These are phyloP conservation scores for Crocuta crocuta DNA, from an alignment of 2,113 vertebrate species.

Conservation along the genomic window DNA sequence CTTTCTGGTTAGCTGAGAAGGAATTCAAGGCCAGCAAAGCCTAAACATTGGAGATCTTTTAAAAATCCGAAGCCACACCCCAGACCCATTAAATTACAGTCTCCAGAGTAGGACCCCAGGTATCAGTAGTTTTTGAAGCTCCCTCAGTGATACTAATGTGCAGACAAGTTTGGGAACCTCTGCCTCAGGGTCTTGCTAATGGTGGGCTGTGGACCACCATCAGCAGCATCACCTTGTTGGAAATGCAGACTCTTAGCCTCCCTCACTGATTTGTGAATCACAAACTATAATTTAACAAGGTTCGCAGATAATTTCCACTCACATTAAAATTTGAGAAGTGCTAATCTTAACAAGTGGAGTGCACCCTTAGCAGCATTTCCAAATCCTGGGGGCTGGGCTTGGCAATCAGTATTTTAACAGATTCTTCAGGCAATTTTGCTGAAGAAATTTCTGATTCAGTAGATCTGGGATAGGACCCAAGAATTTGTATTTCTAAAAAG, in stretches of 20 bases:
- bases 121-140: neutral
- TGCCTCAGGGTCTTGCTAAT: neutral
- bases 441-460: neutral
- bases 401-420: neutral
- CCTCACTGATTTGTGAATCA: neutral
- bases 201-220: neutral
- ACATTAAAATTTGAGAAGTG: neutral
- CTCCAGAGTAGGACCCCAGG: neutral
- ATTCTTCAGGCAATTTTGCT: neutral
- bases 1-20: neutral
- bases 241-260: neutral
- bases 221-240: neutral
- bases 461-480: neutral
- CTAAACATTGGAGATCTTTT: neutral
- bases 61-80: neutral
- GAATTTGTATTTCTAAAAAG: neutral
- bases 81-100: neutral
- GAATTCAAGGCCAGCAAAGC: neutral
- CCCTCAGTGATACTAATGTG: neutral
- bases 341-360: too few relatives aligned
- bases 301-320: neutral
- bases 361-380: neutral
- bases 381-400: too few relatives aligned
- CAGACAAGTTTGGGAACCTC: neutral
- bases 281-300: neutral